phyloP scores from a whole-genome alignment of 1,140 invertebrate genomes.

The Babylonia areolata region DNA sequence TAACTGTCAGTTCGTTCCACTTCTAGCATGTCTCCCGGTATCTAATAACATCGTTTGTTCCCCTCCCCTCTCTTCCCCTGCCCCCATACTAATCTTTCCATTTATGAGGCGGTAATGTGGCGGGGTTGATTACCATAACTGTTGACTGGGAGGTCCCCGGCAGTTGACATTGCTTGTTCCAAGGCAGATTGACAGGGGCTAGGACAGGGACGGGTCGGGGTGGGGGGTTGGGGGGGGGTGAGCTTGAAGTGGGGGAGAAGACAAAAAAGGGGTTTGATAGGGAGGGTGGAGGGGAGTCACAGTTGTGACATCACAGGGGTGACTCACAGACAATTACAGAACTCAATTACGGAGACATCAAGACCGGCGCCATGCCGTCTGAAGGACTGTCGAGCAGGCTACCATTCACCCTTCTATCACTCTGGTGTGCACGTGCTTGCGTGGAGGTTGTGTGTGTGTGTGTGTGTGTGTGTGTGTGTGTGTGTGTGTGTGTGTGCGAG shows the following conservation, averaged over 20 bases:
- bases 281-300: background rate
- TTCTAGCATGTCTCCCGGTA: too few relatives aligned
- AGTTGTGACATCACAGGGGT: background rate
- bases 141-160: background rate
- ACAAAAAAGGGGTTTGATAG: background rate
- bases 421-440: too few relatives aligned
- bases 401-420: background rate
- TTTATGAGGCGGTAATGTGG: background rate
- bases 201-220: background rate
- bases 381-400: background rate
- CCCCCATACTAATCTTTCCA: too few relatives aligned
- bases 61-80: background rate
- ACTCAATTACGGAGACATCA: constrained; percentile 24
- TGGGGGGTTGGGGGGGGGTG: too few relatives aligned
- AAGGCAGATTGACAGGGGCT: background rate
- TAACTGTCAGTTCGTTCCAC: background rate
- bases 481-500: background rate
- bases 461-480: background rate
- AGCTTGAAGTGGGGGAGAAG: background rate
- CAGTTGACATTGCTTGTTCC: background rate
- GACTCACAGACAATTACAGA: constrained; percentile 21
- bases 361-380: constrained; percentile 9
- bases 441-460: too few relatives aligned
- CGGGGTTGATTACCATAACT: constrained; percentile 7
- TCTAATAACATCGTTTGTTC: constrained; percentile 14